Base-by-base conservation (phyloP, 2,797 vertebrate genomes). In the Thalassophryne amazonica region DNA sequence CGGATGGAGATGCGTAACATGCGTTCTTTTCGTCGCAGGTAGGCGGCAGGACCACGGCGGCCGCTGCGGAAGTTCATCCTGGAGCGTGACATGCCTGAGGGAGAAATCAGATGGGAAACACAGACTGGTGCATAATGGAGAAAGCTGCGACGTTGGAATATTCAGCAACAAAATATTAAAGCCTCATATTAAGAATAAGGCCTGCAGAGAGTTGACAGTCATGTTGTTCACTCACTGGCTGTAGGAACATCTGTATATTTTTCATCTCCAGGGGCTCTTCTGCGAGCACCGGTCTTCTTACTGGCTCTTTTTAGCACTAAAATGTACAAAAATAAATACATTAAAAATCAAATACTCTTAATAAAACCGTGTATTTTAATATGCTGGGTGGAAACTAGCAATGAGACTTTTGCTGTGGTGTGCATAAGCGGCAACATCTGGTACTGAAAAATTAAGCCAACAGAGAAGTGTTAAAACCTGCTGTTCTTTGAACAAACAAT, bases 1-100 rank as follows among this genome's bases (percentile, higher is more conserved):
- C 97, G 95, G 50, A 99, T 92, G 0, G 97, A 99, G 81, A 99
- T 98, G 29, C 96, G 94, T 28, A 98, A 72, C 79, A 98, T 95
- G 7, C 96, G 89, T 54, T 99, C 97, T 80, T 99, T 98, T 32
- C 97, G 95, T 0, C 95, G 91, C 63, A 98, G 85, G 69, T 99
- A 99, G 12, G 96, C 95, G 1, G 95, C 93, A 0, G 96, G 94
- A 0, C 97, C 94, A 1, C 97, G 89, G 3, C 96, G 94, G 18
- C 93, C 86, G 0, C 94, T 96, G 49, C 96, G 94, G 79, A 97
- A 96, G 64, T 95, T 96, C 61, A 94, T 94, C 20, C 95, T 91
- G 3, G 94, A 95, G 7, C 94, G 84, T 0, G 95, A 93, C 33
- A 94, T 95, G 56, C 92, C 95, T 98, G 62, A 31, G 22, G 25